These are phyloP conservation scores for Xenopus laevis DNA, from an alignment of 2,113 vertebrate genomes.

Conservation along the genomic window DNA sequence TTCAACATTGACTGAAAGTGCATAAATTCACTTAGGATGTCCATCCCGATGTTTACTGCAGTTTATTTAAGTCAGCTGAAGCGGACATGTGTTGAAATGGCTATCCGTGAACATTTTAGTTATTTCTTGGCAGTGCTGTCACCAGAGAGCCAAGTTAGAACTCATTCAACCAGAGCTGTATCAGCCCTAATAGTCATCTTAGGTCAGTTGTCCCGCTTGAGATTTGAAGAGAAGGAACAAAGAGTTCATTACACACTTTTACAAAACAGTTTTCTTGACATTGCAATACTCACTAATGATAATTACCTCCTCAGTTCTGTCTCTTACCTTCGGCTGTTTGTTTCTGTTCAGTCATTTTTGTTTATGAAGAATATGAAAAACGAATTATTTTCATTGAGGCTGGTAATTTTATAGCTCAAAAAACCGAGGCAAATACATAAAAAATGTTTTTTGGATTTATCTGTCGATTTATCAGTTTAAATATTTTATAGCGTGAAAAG, in stretches of 20 bases:
- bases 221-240: slow-evolving; percentile 46
- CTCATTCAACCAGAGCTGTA: slow-evolving; percentile 46
- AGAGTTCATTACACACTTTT: slow-evolving; percentile 47
- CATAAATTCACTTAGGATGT: slow-evolving; percentile 37
- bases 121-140: slow-evolving; percentile 45
- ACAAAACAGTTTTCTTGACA: slow-evolving; percentile 47
- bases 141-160: slow-evolving; percentile 45
- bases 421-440: neutral
- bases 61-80: slow-evolving; percentile 42
- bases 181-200: slow-evolving; percentile 46
- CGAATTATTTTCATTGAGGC: slow-evolving; percentile 34
- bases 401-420: slow-evolving; percentile 10
- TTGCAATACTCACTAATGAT: slow-evolving; percentile 44
- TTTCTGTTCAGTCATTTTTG: slow-evolving; percentile 35
- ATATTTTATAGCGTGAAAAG: too few species aligned
- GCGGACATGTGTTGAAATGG: slow-evolving; percentile 46
- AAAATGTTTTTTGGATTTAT: neutral
- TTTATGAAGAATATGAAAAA: slow-evolving; percentile 41
- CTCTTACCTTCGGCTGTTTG: slow-evolving; percentile 28
- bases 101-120: slow-evolving; percentile 45
- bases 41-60: slow-evolving; percentile 44
- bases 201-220: slow-evolving; percentile 46
- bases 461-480: too few species aligned
- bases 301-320: slow-evolving; percentile 38
- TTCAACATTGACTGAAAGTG: slow-evolving; percentile 41